phyloP scores from a whole-genome alignment of 2,797 vertebrate genomes.

The Acomys russatus region DNA sequence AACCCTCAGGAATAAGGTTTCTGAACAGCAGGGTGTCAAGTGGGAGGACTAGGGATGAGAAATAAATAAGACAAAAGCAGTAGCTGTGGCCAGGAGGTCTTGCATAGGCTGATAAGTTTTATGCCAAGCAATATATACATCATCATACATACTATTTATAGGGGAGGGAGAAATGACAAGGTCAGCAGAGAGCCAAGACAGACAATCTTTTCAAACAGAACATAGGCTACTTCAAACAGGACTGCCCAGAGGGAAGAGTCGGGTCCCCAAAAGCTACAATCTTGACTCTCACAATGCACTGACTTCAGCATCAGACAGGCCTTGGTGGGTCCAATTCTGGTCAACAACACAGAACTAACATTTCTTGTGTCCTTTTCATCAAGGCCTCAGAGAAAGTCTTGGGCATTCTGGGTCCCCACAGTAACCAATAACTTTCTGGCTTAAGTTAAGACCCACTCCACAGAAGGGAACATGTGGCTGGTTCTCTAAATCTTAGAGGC shows the following conservation, averaged over 20 bases:
- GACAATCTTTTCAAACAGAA: background rate
- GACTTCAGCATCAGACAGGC: background rate
- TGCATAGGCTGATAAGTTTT: background rate
- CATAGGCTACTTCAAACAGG: background rate
- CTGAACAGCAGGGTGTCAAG: background rate
- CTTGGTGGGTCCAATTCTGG: background rate
- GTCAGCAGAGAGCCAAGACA: background rate
- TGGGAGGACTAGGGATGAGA: background rate
- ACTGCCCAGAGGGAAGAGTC: background rate
- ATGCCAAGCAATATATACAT: background rate
- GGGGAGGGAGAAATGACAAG: background rate
- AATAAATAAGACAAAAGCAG: background rate
- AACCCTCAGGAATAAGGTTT: background rate
- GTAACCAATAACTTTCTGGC: background rate
- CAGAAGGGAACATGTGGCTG: background rate
- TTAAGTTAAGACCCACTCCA: background rate
- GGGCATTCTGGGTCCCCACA: no score
- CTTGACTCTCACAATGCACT: background rate
- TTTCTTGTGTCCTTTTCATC: background rate
- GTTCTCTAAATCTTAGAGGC: background rate
- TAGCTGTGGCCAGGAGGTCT: background rate
- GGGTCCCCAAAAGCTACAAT: background rate
- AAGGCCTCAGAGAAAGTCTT: background rate
- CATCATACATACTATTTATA: background rate
- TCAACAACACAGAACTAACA: background rate